phyloP scores from a whole-genome alignment of 2,113 vertebrate species.

The Centrocercus urophasianus region DNA sequence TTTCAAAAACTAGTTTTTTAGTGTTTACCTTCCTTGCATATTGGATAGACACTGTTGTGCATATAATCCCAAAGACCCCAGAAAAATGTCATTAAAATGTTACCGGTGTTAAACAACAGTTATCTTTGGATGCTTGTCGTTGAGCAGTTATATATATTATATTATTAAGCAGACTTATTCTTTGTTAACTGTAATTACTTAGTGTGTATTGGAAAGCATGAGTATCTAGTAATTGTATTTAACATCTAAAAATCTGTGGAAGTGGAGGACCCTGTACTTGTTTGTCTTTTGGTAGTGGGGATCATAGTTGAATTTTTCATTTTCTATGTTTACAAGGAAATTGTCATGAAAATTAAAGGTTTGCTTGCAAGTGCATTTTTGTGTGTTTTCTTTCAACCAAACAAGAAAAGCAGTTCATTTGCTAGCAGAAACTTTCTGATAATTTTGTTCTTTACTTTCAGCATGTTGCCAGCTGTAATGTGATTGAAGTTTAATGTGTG shows the following conservation, averaged over 20 bases:
- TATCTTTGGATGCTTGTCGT: slow-evolving; percentile 48
- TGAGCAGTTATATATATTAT: slow-evolving; percentile 41
- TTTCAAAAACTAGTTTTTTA: neutral
- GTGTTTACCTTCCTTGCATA: neutral
- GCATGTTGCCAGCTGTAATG: neutral
- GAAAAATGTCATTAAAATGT: neutral
- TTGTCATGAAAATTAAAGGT: slow-evolving; percentile 64
- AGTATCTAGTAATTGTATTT: slow-evolving; percentile 41
- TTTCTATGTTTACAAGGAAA: slow-evolving; percentile 30
- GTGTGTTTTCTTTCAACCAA: slow-evolving; percentile 33
- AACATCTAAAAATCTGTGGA: slow-evolving; percentile 21
- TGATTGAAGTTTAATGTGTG: neutral
- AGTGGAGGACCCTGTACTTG: slow-evolving; percentile 7
- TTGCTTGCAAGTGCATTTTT: slow-evolving; percentile 52
- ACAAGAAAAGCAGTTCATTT: neutral
- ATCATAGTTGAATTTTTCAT: slow-evolving; percentile 23
- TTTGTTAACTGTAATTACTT: slow-evolving; percentile 15
- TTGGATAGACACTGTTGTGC: neutral
- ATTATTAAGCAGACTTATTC: slow-evolving; percentile 42
- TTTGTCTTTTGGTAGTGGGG: neutral
- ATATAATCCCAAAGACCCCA: neutral
- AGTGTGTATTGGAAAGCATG: slow-evolving; percentile 61
- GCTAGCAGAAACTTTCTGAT: neutral
- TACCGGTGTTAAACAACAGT: neutral
- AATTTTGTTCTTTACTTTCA: neutral